Base-by-base conservation (phyloP, 1,140 invertebrate genomes). In the Acromyrmex heyeri region DNA sequence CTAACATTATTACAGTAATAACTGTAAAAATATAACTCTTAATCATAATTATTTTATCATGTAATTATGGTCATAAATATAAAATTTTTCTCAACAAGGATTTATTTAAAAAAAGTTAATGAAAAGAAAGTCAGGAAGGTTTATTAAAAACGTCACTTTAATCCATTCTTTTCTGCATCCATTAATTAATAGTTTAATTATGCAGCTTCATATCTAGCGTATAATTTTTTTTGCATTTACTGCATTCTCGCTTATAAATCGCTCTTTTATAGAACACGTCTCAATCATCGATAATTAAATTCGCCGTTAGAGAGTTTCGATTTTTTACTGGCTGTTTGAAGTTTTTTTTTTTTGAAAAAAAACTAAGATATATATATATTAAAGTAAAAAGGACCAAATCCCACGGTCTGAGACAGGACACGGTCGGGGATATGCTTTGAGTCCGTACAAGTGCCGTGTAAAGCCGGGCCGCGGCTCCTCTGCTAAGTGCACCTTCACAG, bases 401-500 rank as follows among this genome's bases (percentile, higher is more conserved):
- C 44, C 38, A 18, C 1, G 55, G 55, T 12, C 14, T 34, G 18
- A 38, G 24, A 73, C 67, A 61, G 30, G 24, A 61, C 55, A 61
- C 38, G 27, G 27, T 83, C 8, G 18, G 24, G 61, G 16, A 18
- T 53, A 53, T n/a, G 55, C 61, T 81, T 78, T 69, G 82, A 77
- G 67, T 64, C 75, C n/a, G 55, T 76, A 61, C 87, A 76, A 90
- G 85, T 85, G 70, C 78, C 61, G 64, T 57, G 78, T 79, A 83
- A 87, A 81, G 77, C 78, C 73, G 61, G 44, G 55, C 86, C 38
- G 85, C 78, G 59, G 77, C 57, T 59, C 48, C 87, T 77, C 75
- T 50, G 88, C 86, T 90, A 92, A 92, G 91, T 92, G 90, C 91
- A 92, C 85, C 87, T 89, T 88, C 48, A 83, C 64, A 62, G 67